Conservation (phyloP, 2,797 vertebrate genomes). For the Hylomyscus alleni region DNA sequence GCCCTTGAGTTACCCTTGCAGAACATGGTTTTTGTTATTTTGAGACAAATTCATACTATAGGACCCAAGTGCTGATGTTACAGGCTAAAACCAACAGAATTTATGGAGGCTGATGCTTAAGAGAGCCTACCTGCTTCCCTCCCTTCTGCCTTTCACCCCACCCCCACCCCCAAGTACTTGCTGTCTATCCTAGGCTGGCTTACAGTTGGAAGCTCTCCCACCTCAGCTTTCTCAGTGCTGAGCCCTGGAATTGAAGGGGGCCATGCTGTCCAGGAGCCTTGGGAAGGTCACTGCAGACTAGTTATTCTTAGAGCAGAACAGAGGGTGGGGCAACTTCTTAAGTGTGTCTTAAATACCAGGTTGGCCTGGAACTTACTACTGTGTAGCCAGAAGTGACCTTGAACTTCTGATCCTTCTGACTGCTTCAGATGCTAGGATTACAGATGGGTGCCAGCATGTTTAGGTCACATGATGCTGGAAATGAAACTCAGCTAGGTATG, state of each 20-base stretch:
- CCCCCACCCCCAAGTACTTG: neutral
- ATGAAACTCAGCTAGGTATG: neutral
- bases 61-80: neutral
- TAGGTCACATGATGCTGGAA: neutral
- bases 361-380: neutral
- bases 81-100: neutral
- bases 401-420: neutral
- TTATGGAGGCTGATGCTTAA: neutral
- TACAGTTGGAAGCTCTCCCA: neutral
- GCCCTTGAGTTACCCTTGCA: neutral
- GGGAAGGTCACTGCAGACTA: slow-evolving; percentile 14
- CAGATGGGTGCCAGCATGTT: neutral
- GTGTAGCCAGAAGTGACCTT: neutral
- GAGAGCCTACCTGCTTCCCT: neutral
- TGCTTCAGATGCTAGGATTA: neutral
- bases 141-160: neutral
- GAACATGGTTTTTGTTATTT: neutral
- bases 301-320: neutral
- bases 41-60: neutral
- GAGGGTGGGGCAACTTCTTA: neutral
- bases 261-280: neutral
- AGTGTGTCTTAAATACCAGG: neutral
- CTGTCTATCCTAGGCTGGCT: neutral
- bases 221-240: neutral
- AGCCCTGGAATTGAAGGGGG: no score